Base-by-base conservation (phyloP, 1,140 invertebrate species). In the Colletes gigas region DNA sequence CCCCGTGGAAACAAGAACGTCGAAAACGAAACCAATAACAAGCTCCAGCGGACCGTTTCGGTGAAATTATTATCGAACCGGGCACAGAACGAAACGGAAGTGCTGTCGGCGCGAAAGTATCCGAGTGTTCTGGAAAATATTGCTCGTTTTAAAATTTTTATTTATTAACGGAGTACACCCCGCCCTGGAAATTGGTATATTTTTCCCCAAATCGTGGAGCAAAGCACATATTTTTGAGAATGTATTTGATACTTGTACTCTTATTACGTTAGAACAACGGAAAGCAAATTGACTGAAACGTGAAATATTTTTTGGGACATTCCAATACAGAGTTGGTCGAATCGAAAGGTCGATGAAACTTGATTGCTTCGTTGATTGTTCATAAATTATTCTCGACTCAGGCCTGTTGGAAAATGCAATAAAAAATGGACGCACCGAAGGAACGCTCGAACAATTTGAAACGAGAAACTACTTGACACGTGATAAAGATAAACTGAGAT, bases 1-100 rank as follows among this genome's bases (percentile, higher is more conserved):
- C 19, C 12, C 30, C 5, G 9, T 17, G 17, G 44, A 44, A 50
- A 50, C 65, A 67, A 14, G 65, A 21, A 52, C 44, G 65, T 14
- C 44, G 44, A 1, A n/a, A 9, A n/a, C 65, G 44, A 67, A 67
- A 67, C 65, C 44, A 67, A 67, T 67, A 67, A 67, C 65, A 52
- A 14, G 44, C 44, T 10, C 63, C 1, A 44, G 19, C 14, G 30
- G 30, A 10, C 10, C n/a, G 44, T 44, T 44, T 14, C 47, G 12
- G 19, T 17, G 65, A 50, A 50, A 50, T 67, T 47, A 67, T 67
- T 52, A 21, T 67, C 19, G 44, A 7, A 15, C 65, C 0, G 4
- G 2, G 44, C 5, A 14, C 0, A 14, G 12, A 67, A 15, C 9
- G 44, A 21, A 17, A 19, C n/a, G 44, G 0, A 4, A 19, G 9